Conservation (phyloP, 2,888 invertebrate genomes). For the Adineta ricciae region DNA sequence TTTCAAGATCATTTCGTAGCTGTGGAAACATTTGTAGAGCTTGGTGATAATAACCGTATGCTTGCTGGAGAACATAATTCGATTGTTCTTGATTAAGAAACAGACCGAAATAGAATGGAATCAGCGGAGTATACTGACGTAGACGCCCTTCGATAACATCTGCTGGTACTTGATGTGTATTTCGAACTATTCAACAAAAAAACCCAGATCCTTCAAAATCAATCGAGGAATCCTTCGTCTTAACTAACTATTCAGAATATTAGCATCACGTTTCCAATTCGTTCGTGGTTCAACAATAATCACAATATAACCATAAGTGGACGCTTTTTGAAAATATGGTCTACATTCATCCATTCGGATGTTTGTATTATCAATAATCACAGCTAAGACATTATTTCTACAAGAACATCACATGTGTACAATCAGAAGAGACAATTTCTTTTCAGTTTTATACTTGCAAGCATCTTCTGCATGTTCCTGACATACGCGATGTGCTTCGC, state of each 20-base stretch:
- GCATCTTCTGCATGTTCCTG: neutral
- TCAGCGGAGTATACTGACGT: conserved; percentile 27
- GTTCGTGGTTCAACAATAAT: conserved; percentile 45
- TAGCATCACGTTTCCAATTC: conserved; percentile 43
- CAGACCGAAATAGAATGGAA: conserved; percentile 38
- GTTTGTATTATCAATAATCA: conserved; percentile 50
- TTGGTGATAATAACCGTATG: neutral
- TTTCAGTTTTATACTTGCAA: neutral
- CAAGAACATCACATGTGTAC: neutral
- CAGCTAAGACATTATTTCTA: conserved; percentile 13
- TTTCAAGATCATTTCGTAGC: neutral
- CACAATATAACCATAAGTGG: conserved; percentile 40
- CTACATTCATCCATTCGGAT: conserved; percentile 45
- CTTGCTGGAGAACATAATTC: neutral
- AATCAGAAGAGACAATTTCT: neutral
- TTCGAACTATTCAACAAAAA: conserved; percentile 16
- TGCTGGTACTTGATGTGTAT: conserved; percentile 19
- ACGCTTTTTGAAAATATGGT: conserved; percentile 42
- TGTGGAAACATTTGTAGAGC: neutral
- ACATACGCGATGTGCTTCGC: neutral
- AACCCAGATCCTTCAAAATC: too few relatives aligned
- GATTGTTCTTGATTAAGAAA: conserved; percentile 37
- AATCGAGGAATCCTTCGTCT: neutral
- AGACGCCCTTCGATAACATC: neutral
- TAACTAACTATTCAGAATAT: conserved; percentile 37